A percentile compares a stretch with the other conserved stretches of the same genome.
phyloP scores from a whole-genome alignment of 2,888 invertebrate species.

The Pristionchus entomophagus region DNA sequence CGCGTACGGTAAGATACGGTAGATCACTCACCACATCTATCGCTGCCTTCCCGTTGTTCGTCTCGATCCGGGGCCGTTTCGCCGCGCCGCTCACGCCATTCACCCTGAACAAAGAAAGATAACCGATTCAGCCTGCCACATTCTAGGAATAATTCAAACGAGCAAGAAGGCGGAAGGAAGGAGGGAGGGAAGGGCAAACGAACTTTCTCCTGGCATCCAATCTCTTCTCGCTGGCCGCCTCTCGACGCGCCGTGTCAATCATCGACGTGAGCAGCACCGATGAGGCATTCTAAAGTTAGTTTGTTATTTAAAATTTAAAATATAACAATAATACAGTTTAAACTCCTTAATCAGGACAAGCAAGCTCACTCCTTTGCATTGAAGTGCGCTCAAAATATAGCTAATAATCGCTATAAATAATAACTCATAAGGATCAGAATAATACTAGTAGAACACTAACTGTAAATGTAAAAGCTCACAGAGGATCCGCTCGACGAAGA shows the following conservation, averaged over 20 bases:
- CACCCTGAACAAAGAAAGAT: slow-evolving; percentile 31
- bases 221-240: neutral
- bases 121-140: slow-evolving; percentile 26
- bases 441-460: neutral
- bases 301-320: neutral
- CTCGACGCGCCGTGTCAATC: neutral
- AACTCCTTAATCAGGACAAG: too few relatives aligned
- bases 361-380: too few relatives aligned
- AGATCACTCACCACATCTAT: neutral
- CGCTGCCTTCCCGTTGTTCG: neutral
- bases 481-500: too few relatives aligned
- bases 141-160: neutral
- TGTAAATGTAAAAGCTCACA: too few relatives aligned
- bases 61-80: neutral
- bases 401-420: too few relatives aligned
- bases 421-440: neutral
- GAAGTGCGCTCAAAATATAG: too few relatives aligned
- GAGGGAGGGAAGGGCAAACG: neutral
- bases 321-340: neutral
- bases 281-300: neutral
- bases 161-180: neutral
- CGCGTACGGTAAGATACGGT: too few relatives aligned
- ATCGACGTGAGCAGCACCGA: neutral
- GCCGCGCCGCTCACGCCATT: neutral
- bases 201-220: neutral